phyloP scores from a whole-genome alignment of 2,888 invertebrate genomes.

The Julus scanicus region DNA sequence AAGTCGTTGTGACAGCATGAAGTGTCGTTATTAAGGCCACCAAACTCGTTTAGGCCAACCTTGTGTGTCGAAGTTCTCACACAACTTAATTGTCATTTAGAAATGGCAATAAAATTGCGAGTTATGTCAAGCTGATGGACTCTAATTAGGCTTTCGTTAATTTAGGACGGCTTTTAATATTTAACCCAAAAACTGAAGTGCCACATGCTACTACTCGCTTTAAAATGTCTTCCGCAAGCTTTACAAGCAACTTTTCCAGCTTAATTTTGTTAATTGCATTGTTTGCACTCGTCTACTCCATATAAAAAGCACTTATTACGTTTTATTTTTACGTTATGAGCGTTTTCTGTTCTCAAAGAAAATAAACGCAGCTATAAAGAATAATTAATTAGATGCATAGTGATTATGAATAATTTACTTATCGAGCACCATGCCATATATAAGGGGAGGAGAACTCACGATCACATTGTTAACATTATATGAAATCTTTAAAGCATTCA shows the following conservation, averaged over 20 bases:
- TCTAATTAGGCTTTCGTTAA: conserved; percentile 31
- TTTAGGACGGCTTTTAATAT: conserved; percentile 34
- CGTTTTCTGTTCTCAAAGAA: not conserved
- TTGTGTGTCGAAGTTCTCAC: not conserved
- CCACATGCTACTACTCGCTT: not conserved
- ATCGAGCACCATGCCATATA: not conserved
- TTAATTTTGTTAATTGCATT: conserved; percentile 30
- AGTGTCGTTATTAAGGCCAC: conserved; percentile 14
- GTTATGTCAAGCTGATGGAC: conserved; percentile 43
- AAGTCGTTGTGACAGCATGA: not conserved
- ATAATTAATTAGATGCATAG: conserved; percentile 40
- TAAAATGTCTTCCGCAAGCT: conserved; percentile 1
- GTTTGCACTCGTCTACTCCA: not conserved
- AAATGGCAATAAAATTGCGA: conserved; percentile 28
- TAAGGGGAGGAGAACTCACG: not conserved
- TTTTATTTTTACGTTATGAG: conserved; percentile 35
- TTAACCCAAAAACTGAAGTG: conserved; percentile 25
- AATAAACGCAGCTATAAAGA: conserved; percentile 37
- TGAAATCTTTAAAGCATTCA: not conserved
- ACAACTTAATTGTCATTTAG: not conserved
- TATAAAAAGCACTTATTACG: conserved; percentile 12
- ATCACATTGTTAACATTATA: not conserved
- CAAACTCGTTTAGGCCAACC: conserved; percentile 12
- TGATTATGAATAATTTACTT: conserved; percentile 47
- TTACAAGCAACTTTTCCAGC: not conserved